Conservation (phyloP, 2,113 vertebrate species). For the Thinocorus orbignyianus region DNA sequence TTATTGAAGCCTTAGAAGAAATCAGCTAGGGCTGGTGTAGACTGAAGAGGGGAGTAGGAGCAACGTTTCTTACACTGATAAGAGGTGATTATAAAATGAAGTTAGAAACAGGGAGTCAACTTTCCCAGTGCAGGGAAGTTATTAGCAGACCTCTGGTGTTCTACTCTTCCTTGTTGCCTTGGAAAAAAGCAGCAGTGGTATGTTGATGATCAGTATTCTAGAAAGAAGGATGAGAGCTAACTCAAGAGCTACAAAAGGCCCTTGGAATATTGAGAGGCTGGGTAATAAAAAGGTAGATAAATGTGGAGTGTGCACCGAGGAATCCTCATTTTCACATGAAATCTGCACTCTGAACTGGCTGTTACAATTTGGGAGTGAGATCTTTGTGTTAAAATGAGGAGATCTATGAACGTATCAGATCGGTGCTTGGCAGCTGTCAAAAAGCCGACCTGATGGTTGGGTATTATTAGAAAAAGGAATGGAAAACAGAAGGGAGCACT, state of each 20-base stretch:
- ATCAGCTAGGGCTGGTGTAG: background rate
- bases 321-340: constrained; percentile 26
- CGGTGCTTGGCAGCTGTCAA: constrained; percentile 3
- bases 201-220: background rate
- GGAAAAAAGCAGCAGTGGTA: background rate
- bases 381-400: background rate
- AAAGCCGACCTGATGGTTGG: background rate
- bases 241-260: background rate
- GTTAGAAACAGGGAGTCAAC: background rate
- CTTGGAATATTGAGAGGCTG: background rate
- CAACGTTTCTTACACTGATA: background rate
- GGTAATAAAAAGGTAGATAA: background rate
- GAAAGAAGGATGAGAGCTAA: background rate
- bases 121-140: background rate
- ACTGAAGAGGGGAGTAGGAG: background rate
- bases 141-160: background rate
- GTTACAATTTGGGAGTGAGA: background rate
- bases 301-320: background rate
- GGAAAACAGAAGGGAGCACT: background rate
- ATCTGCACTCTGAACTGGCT: background rate
- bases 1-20: background rate
- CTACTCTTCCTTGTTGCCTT: background rate
- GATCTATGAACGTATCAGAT: background rate
- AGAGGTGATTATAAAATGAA: background rate
- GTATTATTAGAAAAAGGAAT: background rate